These are phyloP conservation scores for Columba guinea DNA, from an alignment of 2,797 vertebrate genomes.

Conservation along the genomic window DNA sequence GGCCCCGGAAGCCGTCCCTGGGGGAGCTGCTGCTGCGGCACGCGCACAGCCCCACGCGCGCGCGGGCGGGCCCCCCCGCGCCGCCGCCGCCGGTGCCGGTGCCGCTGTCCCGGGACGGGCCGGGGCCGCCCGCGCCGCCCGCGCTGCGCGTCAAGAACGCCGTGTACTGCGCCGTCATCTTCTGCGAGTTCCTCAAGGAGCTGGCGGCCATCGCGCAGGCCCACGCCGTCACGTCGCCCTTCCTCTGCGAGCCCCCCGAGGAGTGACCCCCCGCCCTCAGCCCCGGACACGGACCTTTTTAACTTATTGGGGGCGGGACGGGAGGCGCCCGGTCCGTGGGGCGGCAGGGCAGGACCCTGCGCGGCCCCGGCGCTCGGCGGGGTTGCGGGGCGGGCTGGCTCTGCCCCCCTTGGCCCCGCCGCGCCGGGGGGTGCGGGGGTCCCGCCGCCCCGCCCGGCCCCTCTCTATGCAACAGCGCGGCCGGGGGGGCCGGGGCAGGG, in stretches of 20 bases:
- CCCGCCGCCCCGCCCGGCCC: too few relatives aligned
- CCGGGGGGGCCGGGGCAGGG: too few relatives aligned
- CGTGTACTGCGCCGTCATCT: constrained; percentile 94
- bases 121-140: constrained; percentile 65
- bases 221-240: constrained; percentile 90
- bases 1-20: too few relatives aligned
- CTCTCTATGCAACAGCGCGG: too few relatives aligned
- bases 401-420: background rate
- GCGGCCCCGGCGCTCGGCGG: background rate
- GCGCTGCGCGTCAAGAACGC: constrained; percentile 93
- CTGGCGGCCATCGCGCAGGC: constrained; percentile 94
- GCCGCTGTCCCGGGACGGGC: constrained; percentile 14
- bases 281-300: constrained; percentile 72
- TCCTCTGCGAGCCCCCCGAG: constrained; percentile 81
- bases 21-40: too few relatives aligned
- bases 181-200: constrained; percentile 96
- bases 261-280: constrained; percentile 70
- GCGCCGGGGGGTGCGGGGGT: too few relatives aligned
- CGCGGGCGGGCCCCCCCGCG: constrained; percentile 73
- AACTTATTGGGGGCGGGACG: constrained; percentile 73
- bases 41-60: constrained; percentile 70
- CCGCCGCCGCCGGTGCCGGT: constrained; percentile 74
- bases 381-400: background rate
- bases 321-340: background rate
- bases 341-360: constrained; percentile 21